Conservation (phyloP, 2,113 vertebrate genomes). For the Argyrosomus japonicus region DNA sequence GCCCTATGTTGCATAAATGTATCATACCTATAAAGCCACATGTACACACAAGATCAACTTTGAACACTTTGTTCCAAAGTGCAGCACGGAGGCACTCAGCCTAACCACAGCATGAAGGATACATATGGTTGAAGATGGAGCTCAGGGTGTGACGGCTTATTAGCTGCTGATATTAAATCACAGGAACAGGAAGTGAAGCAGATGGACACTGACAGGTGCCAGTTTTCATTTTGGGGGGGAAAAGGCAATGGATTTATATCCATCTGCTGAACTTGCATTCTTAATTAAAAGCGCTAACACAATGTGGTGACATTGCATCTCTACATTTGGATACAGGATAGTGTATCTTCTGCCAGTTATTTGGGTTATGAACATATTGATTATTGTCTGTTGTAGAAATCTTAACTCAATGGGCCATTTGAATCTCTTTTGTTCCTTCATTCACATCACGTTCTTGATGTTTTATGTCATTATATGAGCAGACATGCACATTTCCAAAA, state of each 20-base stretch:
- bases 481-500: not conserved
- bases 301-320: constrained; percentile 50
- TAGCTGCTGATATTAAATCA: constrained; percentile 55
- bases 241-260: constrained; percentile 35
- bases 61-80: not conserved
- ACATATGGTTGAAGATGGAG: constrained; percentile 20
- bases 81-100: not conserved
- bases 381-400: constrained; percentile 25
- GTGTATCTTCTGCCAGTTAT: constrained; percentile 24
- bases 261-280: constrained; percentile 58
- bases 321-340: constrained; percentile 25
- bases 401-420: not conserved
- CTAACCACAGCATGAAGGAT: not conserved
- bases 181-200: constrained; percentile 58
- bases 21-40: not conserved
- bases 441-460: not conserved
- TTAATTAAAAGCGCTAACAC: constrained; percentile 56
- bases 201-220: constrained; percentile 65
- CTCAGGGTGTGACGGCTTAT: constrained; percentile 47
- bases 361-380: constrained; percentile 34
- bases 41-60: not conserved
- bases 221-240: constrained; percentile 53
- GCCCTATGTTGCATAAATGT: not conserved
- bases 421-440: not conserved
- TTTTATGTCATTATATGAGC: not conserved